These are phyloP conservation scores for Rhodophaea formosa DNA, from an alignment of 2,888 invertebrate species.

Conservation along the genomic window DNA sequence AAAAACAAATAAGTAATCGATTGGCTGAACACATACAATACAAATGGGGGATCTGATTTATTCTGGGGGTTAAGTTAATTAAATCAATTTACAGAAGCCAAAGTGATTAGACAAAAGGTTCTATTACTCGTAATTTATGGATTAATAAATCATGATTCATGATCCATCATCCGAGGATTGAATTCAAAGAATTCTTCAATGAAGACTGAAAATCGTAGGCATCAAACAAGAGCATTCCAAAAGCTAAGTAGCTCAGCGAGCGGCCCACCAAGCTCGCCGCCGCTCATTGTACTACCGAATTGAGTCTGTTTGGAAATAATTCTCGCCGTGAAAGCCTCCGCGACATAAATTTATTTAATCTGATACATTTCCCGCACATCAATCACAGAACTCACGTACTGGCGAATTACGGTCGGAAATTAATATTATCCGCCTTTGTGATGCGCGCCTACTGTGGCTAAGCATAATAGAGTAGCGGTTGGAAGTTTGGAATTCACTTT, in stretches of 20 bases:
- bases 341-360: constrained; percentile 66
- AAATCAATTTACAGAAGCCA: too few species aligned
- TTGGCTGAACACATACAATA: too few species aligned
- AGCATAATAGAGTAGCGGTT: constrained; percentile 1
- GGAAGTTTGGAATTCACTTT: background rate
- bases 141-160: too few species aligned
- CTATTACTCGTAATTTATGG: too few species aligned
- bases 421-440: constrained; percentile 36
- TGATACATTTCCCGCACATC: constrained; percentile 65
- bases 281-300: constrained; percentile 68
- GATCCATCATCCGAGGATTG: too few species aligned
- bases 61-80: too few species aligned
- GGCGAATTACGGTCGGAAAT: constrained; percentile 46
- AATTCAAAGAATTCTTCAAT: constrained; percentile 9
- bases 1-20: too few species aligned
- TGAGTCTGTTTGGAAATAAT: constrained; percentile 62
- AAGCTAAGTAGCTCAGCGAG: background rate
- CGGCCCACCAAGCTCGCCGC: constrained; percentile 47
- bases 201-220: constrained; percentile 23
- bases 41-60: too few species aligned
- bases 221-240: constrained; percentile 17
- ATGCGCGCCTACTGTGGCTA: constrained; percentile 21
- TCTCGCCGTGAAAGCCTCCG: constrained; percentile 65
- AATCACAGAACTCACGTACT: constrained; percentile 53
- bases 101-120: too few species aligned